Base-by-base conservation (phyloP, 2,113 vertebrate genomes). In the Malurus melanocephalus region DNA sequence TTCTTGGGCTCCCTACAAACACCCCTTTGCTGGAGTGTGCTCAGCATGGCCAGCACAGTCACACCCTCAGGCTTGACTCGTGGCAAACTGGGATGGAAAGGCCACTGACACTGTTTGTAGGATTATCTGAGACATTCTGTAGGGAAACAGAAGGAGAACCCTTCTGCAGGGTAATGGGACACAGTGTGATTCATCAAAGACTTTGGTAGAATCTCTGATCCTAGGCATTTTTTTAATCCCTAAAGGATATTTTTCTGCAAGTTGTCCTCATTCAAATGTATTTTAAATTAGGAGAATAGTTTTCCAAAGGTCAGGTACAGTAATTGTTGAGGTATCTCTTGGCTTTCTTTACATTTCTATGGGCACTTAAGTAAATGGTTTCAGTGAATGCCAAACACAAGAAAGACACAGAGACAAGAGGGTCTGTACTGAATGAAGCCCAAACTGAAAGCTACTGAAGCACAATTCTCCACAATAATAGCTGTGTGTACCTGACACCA, bases 381-480 rank as follows among this genome's bases (percentile, higher is more conserved):
- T 85, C 21, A 22, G 66, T 49, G 64, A 64, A 56, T 69, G 42
- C 52, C 11, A 83, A 66, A 52, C 27, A 40, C 19, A 53, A 78
- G 38, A 62, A n/a, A 81, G 18, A 60, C 22, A 19, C 11, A 61
- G 61, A 61, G 35, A 71, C 13, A 40, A 52, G 46, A 72, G 30
- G 8, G 26, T 67, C 80, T 88, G 33, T 59, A 40, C 60, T 76
- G 59, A 84, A 45, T 65, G 45, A 71, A 67, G 64, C 79, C n/a
- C 81, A 85, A 65, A 85, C 15, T 76, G 35, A 85, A 94, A 96
- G 74, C 56, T 72, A 40, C 51, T 78, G 84, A 95, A 92, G 53
- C 45, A 73, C 61, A 38, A 14, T 52, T 93, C 89, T 90, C 86
- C 59, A 64, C 10, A 80, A 21, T 80, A 93, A 80, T 75, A 90